Conservation (phyloP, 2,888 invertebrate species). For the Incurvaria masculella region DNA sequence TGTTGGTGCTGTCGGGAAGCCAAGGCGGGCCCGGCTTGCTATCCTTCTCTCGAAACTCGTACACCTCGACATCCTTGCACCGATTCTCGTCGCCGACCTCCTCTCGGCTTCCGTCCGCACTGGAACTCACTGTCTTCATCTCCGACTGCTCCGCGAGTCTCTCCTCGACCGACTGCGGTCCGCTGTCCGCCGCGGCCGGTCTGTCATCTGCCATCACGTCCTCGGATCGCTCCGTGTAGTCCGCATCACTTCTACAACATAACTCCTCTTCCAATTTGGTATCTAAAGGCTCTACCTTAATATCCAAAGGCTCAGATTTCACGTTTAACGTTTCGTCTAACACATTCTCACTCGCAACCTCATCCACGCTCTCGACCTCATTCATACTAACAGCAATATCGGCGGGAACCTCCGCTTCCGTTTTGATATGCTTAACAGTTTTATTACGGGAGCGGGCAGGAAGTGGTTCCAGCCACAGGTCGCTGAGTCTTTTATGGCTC, state of each 20-base stretch:
- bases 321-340: neutral
- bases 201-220: neutral
- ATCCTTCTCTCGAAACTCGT: constrained; percentile 33
- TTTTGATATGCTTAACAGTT: neutral
- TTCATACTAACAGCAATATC: no score
- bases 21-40: constrained; percentile 37
- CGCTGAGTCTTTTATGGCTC: constrained; percentile 57
- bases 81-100: neutral
- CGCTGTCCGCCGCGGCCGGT: neutral
- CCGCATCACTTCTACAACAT: neutral
- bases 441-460: neutral
- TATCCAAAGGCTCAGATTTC: neutral
- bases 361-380: constrained; percentile 3
- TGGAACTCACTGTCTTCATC: neutral
- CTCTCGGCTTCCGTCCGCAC: neutral
- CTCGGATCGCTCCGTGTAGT: neutral
- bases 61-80: constrained; percentile 21
- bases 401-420: constrained; percentile 6
- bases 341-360: neutral
- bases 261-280: neutral
- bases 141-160: no score
- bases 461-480: constrained; percentile 13
- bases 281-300: neutral
- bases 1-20: constrained; percentile 43
- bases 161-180: no score